Percentiles rank a stretch among this genome's conserved stretches.
Conservation (phyloP, 2,113 vertebrate species). For the Petromus typicus region DNA sequence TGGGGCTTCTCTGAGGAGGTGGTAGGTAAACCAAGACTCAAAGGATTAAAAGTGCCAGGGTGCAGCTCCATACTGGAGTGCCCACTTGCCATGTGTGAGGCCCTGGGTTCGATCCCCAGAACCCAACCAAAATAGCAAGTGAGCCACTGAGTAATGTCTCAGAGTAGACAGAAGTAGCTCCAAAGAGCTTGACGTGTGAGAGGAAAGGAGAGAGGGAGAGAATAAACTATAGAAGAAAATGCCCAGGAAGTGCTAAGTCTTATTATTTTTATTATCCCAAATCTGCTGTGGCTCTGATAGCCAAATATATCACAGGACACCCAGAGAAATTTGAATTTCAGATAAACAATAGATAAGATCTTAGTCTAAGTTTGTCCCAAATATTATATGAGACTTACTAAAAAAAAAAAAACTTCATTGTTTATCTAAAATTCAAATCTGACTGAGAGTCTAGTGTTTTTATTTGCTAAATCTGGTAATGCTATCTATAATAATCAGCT, state of each 20-base stretch:
- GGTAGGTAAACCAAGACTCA: background rate
- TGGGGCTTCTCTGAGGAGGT: background rate
- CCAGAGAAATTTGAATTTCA: conserved; percentile 16
- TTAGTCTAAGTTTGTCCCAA: conserved; percentile 20
- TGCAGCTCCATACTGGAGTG: background rate
- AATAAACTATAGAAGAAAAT: background rate
- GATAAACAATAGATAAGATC: background rate
- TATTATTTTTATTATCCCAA: conserved; percentile 7
- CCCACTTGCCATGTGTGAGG: background rate
- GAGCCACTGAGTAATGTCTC: background rate
- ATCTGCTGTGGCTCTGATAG: background rate
- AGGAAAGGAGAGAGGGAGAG: background rate
- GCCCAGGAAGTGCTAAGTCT: background rate
- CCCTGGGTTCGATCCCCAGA: background rate
- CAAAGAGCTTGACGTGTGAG: background rate
- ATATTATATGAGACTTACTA: background rate
- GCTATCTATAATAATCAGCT: background rate
- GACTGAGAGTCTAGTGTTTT: background rate
- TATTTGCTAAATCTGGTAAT: background rate
- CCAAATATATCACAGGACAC: background rate
- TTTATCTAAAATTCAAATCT: conserved; percentile 13
- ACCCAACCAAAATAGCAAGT: background rate
- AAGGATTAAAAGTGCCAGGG: background rate
- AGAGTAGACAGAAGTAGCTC: background rate
- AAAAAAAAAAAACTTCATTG: conserved; percentile 4